Conservation (phyloP, 2,888 invertebrate genomes). For the Coelopa pilipes region DNA sequence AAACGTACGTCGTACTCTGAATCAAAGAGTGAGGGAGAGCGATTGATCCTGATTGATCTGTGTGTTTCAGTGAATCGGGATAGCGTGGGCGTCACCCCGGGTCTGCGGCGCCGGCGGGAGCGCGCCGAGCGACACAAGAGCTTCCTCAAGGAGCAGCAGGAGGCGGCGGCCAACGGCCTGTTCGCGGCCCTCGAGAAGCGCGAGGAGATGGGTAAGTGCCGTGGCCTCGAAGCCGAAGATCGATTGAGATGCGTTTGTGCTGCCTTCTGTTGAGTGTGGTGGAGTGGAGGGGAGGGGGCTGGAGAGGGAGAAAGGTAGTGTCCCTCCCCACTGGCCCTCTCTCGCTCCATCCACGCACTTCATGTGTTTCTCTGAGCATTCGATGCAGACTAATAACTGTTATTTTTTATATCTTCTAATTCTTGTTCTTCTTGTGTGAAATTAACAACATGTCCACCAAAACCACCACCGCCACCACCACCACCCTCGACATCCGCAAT, state of each 20-base stretch:
- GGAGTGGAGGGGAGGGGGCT: neutral
- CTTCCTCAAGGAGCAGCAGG: conserved; percentile 86
- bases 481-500: conserved; percentile 2
- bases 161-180: conserved; percentile 67
- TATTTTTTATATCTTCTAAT: conserved; percentile 42
- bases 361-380: no score
- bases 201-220: conserved; percentile 61
- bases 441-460: conserved; percentile 27
- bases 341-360: neutral
- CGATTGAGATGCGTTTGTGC: neutral
- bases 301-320: neutral
- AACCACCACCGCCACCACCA: conserved; percentile 17
- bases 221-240: neutral
- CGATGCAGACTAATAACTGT: conserved; percentile 45
- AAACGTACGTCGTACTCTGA: conserved; percentile 53
- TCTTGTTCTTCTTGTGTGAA: conserved; percentile 46
- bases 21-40: no score
- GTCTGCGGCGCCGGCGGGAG: conserved; percentile 81
- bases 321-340: neutral
- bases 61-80: conserved; percentile 33
- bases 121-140: conserved; percentile 86
- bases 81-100: conserved; percentile 83
- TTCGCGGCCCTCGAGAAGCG: conserved; percentile 58
- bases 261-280: no score
- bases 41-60: neutral